Conservation (phyloP, 2,113 vertebrate species). For the Bufo gargarizans region DNA sequence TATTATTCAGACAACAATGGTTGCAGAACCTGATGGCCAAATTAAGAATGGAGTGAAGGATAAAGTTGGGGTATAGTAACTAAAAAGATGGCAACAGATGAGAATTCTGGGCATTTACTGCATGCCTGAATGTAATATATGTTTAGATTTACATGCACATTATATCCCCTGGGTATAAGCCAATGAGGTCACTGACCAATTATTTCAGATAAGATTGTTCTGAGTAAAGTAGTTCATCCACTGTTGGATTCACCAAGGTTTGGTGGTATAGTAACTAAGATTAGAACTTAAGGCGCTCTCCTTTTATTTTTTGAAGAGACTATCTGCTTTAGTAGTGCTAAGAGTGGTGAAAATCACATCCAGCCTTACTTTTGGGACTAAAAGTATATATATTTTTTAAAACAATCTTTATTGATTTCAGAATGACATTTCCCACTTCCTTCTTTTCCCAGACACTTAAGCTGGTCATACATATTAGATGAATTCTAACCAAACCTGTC, state of each 20-base stretch:
- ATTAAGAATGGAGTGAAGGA: not conserved
- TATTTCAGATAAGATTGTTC: not conserved
- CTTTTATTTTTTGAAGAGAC: too few species aligned
- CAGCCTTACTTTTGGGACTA: too few species aligned
- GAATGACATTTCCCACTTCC: too few species aligned
- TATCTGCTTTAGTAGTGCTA: too few species aligned
- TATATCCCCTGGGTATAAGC: not conserved
- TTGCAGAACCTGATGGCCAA: not conserved
- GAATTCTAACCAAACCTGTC: too few species aligned
- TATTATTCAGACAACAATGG: constrained; percentile 17
- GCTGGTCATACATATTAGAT: too few species aligned
- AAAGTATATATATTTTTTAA: too few species aligned
- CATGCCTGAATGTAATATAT: not conserved
- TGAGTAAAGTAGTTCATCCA: not conserved
- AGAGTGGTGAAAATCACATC: too few species aligned
- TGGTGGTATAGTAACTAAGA: too few species aligned
- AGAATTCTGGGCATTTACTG: not conserved
- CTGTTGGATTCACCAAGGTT: not conserved
- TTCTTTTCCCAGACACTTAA: too few species aligned
- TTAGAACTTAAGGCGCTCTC: too few species aligned
- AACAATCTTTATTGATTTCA: too few species aligned
- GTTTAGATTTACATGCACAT: not conserved
- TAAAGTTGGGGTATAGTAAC: not conserved
- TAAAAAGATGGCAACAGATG: not conserved
- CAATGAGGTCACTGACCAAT: not conserved